Evolutionary conservation across 2,113 vertebrate species (phyloP), one percentile per base, ranked within the genome.

Genomic region (Vireo altiloquus): DNA sequence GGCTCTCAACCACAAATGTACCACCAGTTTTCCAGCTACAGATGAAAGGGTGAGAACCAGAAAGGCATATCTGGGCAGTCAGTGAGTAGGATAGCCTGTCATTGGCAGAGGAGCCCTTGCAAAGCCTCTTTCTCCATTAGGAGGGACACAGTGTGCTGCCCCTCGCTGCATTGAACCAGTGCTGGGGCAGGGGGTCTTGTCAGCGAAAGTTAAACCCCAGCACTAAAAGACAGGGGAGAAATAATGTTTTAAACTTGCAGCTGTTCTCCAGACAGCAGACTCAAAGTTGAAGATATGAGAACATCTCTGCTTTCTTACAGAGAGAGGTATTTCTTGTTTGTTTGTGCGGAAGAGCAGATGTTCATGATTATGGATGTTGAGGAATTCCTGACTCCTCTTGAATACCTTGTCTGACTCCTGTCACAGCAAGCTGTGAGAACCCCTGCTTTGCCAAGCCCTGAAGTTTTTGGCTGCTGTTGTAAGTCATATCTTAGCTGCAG

Each of bases 341-440:
- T 63, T 89, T 94, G 28, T 89, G 50, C 2, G 2, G 50, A 92
- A 80, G 49, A 87, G 86, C 81, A 95, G 78, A 80, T 91, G 74
- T 94, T 94, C 87, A 52, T 92, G 87, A 66, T 72, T 91, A 75
- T 37, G 66, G 74, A 85, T 85, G 46, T 14, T 92, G 44, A 87
- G 57, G 81, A 85, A 89, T 91, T 85, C 57, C 56, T 87, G 56
- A 83, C 31, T 92, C 47, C 17, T 89, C 70, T 90, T 3, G 1
- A 79, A 79, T 85, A 91, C 89, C 74, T 95, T 92, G 57, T 76
- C 70, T 82, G 66, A 87, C 74, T 96, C 74, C 61, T 89, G 91
- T 92, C 84, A 91, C n/a, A 89, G 77, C 89, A 95, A 91, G 91
- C 89, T 84, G 83, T 46, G 74, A 65, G 71, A 92, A 57, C 16